Conservation (phyloP, 2,888 invertebrate species). For the Heliconius ismenius region DNA sequence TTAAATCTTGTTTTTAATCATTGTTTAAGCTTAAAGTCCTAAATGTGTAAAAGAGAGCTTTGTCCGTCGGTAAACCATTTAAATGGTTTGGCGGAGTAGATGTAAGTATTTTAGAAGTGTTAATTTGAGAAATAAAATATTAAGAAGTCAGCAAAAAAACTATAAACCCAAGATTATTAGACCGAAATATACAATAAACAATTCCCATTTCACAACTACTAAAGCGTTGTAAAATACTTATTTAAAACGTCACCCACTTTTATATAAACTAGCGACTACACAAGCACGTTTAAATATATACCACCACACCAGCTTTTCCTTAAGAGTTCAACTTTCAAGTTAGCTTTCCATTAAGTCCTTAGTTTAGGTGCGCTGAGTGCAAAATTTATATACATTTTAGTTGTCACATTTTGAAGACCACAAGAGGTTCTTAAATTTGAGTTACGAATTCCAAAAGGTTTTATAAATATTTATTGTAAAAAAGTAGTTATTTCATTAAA, state of each 20-base stretch:
- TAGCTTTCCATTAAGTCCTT: slow-evolving; percentile 24
- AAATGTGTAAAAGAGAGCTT: too few relatives aligned
- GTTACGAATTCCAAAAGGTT: not conserved
- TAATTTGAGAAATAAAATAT: too few relatives aligned
- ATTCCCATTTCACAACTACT: slow-evolving; percentile 11
- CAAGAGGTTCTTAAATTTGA: not conserved
- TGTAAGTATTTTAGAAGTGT: too few relatives aligned
- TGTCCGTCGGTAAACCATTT: too few relatives aligned
- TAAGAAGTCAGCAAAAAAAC: not conserved
- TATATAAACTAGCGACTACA: slow-evolving; percentile 33
- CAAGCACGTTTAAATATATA: slow-evolving; percentile 30
- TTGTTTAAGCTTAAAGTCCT: too few relatives aligned
- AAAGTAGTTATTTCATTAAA: not conserved
- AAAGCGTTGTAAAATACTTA: slow-evolving; percentile 26
- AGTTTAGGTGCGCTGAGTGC: slow-evolving; percentile 17
- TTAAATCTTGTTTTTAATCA: too few relatives aligned
- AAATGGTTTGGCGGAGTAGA: too few relatives aligned
- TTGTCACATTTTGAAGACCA: not conserved
- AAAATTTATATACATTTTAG: slow-evolving; percentile 11
- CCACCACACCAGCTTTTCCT: slow-evolving; percentile 26
- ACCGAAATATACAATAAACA: not conserved
- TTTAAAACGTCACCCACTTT: slow-evolving; percentile 31
- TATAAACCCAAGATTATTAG: not conserved
- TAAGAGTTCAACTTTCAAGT: slow-evolving; percentile 25
- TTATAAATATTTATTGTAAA: not conserved